phyloP scores from a whole-genome alignment of 2,113 vertebrate genomes.

The Corythornis vintsioides region DNA sequence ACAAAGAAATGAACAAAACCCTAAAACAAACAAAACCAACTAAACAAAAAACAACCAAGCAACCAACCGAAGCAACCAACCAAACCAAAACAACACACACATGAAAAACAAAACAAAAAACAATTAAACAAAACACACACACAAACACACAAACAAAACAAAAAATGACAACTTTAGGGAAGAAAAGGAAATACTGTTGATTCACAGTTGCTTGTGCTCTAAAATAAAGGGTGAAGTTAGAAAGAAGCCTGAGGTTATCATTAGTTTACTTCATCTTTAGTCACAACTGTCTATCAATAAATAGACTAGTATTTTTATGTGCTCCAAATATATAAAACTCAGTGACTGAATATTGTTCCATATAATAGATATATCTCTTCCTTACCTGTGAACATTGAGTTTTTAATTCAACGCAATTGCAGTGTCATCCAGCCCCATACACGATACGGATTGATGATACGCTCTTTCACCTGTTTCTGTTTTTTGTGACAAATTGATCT shows the following conservation, averaged over 20 bases:
- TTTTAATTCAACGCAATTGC: conserved; percentile 68
- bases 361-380: conserved; percentile 25
- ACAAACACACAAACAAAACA: too few relatives aligned
- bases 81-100: neutral
- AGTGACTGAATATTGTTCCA: conserved; percentile 4
- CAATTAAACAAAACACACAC: too few relatives aligned
- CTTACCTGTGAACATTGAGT: conserved; percentile 7
- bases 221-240: conserved; percentile 18
- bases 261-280: neutral
- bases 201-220: conserved; percentile 5
- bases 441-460: conserved; percentile 71
- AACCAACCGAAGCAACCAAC: too few relatives aligned
- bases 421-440: conserved; percentile 23
- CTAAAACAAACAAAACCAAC: too few relatives aligned
- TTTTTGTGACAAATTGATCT: conserved; percentile 68
- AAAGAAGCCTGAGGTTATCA: neutral
- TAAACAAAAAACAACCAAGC: too few relatives aligned
- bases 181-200: neutral
- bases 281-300: neutral
- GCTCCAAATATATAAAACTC: conserved; percentile 1
- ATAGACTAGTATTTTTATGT: neutral
- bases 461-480: conserved; percentile 63
- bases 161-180: neutral
- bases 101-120: too few relatives aligned
- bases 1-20: neutral